These are phyloP conservation scores for Upupa epops DNA, from an alignment of 2,113 vertebrate genomes.

Conservation along the genomic window DNA sequence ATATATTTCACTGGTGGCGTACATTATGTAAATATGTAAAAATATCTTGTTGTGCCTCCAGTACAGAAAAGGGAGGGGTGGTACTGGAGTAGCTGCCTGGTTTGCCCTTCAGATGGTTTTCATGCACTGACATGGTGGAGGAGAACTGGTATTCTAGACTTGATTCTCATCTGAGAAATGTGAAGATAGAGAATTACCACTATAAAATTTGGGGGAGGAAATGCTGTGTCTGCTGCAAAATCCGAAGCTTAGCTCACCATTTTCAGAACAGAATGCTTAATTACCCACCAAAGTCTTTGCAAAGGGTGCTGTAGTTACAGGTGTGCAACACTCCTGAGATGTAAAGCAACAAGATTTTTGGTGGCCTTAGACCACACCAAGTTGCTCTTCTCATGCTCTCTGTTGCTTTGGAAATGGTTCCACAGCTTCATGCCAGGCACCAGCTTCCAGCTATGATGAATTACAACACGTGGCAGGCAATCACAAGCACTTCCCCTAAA, in stretches of 20 bases:
- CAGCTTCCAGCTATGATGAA: not conserved
- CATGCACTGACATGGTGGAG: not conserved
- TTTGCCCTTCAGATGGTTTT: slow-evolving; percentile 43
- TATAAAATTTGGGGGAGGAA: not conserved
- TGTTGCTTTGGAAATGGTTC: not conserved
- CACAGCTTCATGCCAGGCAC: not conserved
- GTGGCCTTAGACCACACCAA: not conserved
- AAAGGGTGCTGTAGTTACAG: not conserved
- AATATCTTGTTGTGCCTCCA: slow-evolving; percentile 39
- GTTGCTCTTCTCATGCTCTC: accelerated
- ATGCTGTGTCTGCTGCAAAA: not conserved
- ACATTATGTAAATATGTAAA: slow-evolving; percentile 67
- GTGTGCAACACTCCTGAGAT: not conserved
- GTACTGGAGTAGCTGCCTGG: not conserved
- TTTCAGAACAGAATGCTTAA: not conserved
- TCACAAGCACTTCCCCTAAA: not conserved
- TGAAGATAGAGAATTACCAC: not conserved
- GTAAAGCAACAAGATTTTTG: no score
- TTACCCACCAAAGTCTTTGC: not conserved
- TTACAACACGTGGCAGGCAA: not conserved
- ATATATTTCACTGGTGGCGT: slow-evolving; percentile 41
- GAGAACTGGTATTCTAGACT: not conserved
- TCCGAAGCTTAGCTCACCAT: not conserved
- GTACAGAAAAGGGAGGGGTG: not conserved
- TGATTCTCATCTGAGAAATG: not conserved